Percentiles rank a stretch among this genome's conserved stretches.
Evolutionary conservation across 1,140 invertebrate species (phyloP).

Genomic region (Penaeus indicus): DNA sequence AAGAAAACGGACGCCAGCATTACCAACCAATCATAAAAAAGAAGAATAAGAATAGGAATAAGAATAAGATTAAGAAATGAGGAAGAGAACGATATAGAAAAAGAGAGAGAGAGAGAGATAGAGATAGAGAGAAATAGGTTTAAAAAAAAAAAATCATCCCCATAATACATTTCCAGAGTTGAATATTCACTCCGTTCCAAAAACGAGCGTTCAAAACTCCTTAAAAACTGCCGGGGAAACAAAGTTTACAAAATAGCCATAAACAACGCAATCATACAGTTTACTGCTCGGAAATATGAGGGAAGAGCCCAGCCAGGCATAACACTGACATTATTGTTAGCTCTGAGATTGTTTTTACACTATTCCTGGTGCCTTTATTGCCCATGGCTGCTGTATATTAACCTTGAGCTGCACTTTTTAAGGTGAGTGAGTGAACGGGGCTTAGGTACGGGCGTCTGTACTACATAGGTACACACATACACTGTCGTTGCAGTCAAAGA

Average conservation of each 20-base stretch:
- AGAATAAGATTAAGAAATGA: too few relatives aligned
- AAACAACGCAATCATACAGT: slow-evolving; percentile 50
- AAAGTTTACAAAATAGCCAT: slow-evolving; percentile 53
- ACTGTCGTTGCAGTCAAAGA: too few relatives aligned
- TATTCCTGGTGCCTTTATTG: slow-evolving; percentile 29
- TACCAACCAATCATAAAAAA: slow-evolving; percentile 41
- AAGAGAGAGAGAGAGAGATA: too few relatives aligned
- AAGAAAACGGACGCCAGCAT: neutral
- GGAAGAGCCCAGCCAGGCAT: slow-evolving; percentile 33
- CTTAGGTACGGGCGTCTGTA: too few relatives aligned
- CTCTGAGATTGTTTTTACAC: slow-evolving; percentile 38
- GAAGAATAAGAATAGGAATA: neutral
- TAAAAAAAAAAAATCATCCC: too few relatives aligned
- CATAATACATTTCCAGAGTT: neutral
- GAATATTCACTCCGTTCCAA: slow-evolving; percentile 35
- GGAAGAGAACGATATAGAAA: too few relatives aligned
- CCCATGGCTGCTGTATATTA: slow-evolving; percentile 11
- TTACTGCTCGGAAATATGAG: slow-evolving; percentile 43
- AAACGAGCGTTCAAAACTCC: slow-evolving; percentile 27
- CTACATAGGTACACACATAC: too few relatives aligned
- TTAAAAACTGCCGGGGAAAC: slow-evolving; percentile 35
- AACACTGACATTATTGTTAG: slow-evolving; percentile 34
- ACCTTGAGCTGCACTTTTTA: neutral
- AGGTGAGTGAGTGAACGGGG: neutral
- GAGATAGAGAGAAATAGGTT: too few relatives aligned